phyloP scores from a whole-genome alignment of 2,888 invertebrate species.

The Melikaiella ostensackeni region DNA sequence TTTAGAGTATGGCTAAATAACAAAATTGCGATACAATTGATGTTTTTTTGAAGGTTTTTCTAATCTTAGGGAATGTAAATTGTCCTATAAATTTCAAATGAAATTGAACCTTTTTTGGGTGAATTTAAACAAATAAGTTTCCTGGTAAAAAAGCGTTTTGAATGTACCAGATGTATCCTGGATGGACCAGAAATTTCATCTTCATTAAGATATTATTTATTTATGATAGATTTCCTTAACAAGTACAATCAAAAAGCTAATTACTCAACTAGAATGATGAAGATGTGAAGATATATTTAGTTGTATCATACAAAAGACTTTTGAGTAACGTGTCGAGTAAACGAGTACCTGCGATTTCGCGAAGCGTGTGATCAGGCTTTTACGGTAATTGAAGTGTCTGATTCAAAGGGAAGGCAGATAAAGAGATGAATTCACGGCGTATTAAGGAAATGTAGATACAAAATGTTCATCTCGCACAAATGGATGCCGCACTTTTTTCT shows the following conservation, averaged over 20 bases:
- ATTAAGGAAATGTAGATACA: neutral
- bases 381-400: conserved; percentile 27
- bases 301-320: neutral
- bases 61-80: too few relatives aligned
- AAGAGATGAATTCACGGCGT: conserved; percentile 17
- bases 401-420: conserved; percentile 26
- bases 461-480: neutral
- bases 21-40: conserved; percentile 19
- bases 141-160: too few relatives aligned
- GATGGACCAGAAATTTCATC: too few relatives aligned
- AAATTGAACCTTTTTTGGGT: too few relatives aligned
- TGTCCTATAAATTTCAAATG: too few relatives aligned
- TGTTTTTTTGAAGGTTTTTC: neutral
- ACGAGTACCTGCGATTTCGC: conserved; percentile 18
- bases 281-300: neutral
- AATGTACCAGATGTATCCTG: too few relatives aligned
- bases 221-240: neutral
- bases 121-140: too few relatives aligned
- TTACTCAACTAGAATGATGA: conserved; percentile 5
- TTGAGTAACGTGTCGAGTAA: conserved; percentile 10
- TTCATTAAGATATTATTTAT: neutral
- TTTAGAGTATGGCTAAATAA: conserved; percentile 16
- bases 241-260: neutral
- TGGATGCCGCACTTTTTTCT: neutral
- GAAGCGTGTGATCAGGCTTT: conserved; percentile 26